Base-by-base conservation (phyloP, 2,797 vertebrate species). In the Setipinna tenuifilis region DNA sequence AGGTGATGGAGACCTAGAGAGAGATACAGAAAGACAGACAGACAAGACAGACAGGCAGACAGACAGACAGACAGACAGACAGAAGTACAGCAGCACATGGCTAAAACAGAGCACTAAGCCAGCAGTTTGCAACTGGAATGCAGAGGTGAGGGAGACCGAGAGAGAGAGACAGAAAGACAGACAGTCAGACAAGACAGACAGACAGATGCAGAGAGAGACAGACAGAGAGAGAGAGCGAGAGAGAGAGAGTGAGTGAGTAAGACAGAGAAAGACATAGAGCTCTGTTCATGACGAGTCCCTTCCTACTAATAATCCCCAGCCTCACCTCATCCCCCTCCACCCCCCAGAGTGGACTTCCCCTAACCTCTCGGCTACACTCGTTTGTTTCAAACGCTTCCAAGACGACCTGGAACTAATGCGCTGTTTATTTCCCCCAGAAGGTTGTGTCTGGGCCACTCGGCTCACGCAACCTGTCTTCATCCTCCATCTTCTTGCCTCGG, bases 371-470 rank as follows among this genome's bases (percentile, higher is more conserved):
- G 35, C 81, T 85, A 87, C 83, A 59, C 86, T 87, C 83, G 82
- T 91, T 87, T 85, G 87, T 90, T 94, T 94, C 87, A 92, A 91
- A 89, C 88, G 85, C 88, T 90, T 94, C 90, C 93, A 95, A 91
- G 89, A 91, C 88, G 90, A 93, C 91, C 90, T 93, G 92, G 91
- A 95, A 93, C 93, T 91, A 93, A 94, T 93, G 90, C 85, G 81
- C 89, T 93, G 93, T 93, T 95, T 94, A 94, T 93, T 91, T 91
- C 88, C 90, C 91, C 89, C 90, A 54, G 88, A 93, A 94, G 91
- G 92, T 90, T 84, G 87, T 68, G 89, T 90, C 88, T 91, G 88
- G 90, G 88, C 87, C 87, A 82, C 87, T 90, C 86, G 68, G 88
- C 92, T 93, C 91, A 93, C 86, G 86, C 90, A 93, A 93, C 88